Base-by-base conservation (phyloP, 2,113 vertebrate species). In the Ammospiza caudacuta region DNA sequence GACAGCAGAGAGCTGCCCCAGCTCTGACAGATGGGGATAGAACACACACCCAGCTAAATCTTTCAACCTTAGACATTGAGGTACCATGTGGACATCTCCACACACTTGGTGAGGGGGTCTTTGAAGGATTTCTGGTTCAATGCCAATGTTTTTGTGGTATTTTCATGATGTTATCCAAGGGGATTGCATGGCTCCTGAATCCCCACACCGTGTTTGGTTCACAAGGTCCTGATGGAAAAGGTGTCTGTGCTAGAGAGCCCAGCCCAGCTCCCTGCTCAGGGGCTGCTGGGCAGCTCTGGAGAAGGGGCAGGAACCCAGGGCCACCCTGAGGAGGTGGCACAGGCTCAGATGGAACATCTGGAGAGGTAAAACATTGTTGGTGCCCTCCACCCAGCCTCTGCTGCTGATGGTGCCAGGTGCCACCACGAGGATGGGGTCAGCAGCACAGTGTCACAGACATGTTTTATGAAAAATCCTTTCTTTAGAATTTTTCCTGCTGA, bases 381-480 rank as follows among this genome's bases (percentile, higher is more conserved):
- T 12, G 22, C 27, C 31, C 47, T n/a, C 47, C 1, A 1, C 19
- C 19, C 10, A 1, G 49, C 27, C 7, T 11, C 9, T 24, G 54
- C 83, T 90, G 74, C 49, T 62, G 37, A 0, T 6, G 5, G 24
- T 33, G 10, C 25, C 57, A 21, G 27, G 58, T 5, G 6, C 5
- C 39, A 0, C 55, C 5, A 0, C 0, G 8, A 19, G 44, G 11
- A 23, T 15, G 29, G 43, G 11, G 57, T 14, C 24, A 49, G 49
- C 23, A 49, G 49, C 15, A 43, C 41, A 43, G 41, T 43, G 41
- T 43, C 41, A 43, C 41, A 43, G 41, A 43, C 41, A 43, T 43
- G 14, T 43, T 43, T 43, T 43, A 43, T 43, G 41, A 14, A 43
- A 43, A 43, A 41, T 41, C 12, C 11, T 39, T 39, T 39, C 39